Evolutionary conservation across 2,888 invertebrate species (phyloP).

Genomic region (Yponomeuta plumbellus): DNA sequence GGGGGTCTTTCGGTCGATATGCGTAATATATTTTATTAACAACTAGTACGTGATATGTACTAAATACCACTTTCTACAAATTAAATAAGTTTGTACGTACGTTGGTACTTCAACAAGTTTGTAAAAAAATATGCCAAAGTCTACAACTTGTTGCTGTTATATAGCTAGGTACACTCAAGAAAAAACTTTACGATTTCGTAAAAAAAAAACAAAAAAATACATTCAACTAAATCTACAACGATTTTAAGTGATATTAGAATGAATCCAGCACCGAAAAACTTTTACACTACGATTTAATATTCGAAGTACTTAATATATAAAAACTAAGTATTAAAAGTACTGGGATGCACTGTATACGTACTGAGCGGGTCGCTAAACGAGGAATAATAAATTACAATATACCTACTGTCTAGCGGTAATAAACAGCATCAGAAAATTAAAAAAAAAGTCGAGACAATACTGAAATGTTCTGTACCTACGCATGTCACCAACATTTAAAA

Average conservation of each 20-base stretch:
- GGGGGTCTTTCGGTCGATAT: slow-evolving; percentile 55
- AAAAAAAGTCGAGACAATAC: slow-evolving; percentile 40
- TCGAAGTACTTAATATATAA: too few species aligned
- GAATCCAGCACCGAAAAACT: slow-evolving; percentile 9
- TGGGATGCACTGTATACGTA: slow-evolving; percentile 65
- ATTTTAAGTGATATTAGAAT: background rate
- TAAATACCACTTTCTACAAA: background rate
- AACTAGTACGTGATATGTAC: slow-evolving; percentile 3
- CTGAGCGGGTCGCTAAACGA: slow-evolving; percentile 42
- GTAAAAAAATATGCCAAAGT: background rate
- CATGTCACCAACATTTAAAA: too few species aligned
- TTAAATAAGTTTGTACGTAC: background rate
- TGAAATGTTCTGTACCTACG: slow-evolving; percentile 25
- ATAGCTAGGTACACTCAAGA: background rate
- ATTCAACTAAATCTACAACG: slow-evolving; percentile 13
- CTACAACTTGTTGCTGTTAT: background rate
- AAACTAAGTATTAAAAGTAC: slow-evolving; percentile 30
- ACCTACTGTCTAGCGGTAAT: slow-evolving; percentile 35
- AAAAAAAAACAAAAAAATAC: background rate
- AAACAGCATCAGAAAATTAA: slow-evolving; percentile 34
- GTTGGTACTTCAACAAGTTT: background rate
- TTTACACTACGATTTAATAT: background rate
- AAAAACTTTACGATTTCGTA: background rate
- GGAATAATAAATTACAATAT: slow-evolving; percentile 31
- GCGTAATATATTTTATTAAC: slow-evolving; percentile 35